Evolutionary conservation across 1,140 invertebrate species (phyloP).

Genomic region (Ceratoteleas bidentatus): DNA sequence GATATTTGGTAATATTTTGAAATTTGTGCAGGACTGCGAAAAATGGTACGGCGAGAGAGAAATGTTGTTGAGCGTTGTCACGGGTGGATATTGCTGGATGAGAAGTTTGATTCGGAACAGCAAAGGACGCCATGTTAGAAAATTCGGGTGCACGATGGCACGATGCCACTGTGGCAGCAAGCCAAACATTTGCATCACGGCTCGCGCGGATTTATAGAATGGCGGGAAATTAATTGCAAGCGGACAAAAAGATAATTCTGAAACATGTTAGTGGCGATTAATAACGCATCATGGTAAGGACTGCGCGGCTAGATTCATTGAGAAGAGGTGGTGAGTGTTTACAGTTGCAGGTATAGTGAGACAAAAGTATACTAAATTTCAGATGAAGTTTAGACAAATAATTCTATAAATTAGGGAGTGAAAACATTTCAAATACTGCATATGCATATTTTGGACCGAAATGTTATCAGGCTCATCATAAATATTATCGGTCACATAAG

Average conservation of each 20-base stretch:
- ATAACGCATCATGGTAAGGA: neutral
- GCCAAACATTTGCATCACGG: conserved; percentile 37
- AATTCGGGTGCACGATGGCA: conserved; percentile 34
- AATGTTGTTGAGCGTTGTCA: no score
- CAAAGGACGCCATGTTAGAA: conserved; percentile 29
- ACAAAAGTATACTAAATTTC: no score
- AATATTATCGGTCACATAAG: no score
- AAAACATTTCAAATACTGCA: no score
- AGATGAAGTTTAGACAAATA: no score
- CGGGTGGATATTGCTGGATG: neutral
- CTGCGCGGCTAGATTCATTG: no score
- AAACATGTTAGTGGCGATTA: neutral
- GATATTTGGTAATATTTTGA: no score
- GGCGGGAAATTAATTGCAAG: conserved; percentile 10
- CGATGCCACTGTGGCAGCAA: conserved; percentile 36
- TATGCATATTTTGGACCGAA: no score
- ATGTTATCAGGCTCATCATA: no score
- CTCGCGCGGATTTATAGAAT: conserved; percentile 38
- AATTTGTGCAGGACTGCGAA: no score
- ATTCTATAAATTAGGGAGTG: no score
- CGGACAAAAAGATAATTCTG: conserved; percentile 4
- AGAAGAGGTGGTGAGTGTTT: neutral
- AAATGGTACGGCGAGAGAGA: no score
- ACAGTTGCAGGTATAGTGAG: neutral
- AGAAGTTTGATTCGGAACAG: conserved; percentile 33